Evolutionary conservation across 1,140 invertebrate genomes (phyloP).

Genomic region (Aleiodes sp.): DNA sequence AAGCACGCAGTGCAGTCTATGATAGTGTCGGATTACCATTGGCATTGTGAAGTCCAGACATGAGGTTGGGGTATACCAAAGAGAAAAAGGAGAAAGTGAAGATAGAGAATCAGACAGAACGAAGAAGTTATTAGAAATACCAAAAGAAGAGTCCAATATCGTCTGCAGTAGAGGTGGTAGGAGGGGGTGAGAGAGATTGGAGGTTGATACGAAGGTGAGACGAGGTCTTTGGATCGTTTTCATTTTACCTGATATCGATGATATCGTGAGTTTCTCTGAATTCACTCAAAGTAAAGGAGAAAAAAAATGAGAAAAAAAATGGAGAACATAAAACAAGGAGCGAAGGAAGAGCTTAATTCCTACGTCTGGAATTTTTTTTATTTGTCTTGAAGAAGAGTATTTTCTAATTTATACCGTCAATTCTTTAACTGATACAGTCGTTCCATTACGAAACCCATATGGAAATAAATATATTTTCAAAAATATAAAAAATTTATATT

Average conservation of each 20-base stretch:
- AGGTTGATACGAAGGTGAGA: slow-evolving; percentile 26
- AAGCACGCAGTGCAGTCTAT: slow-evolving; percentile 30
- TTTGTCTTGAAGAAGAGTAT: no score
- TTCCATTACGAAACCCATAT: no score
- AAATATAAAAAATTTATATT: no score
- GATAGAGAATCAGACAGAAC: slow-evolving; percentile 30
- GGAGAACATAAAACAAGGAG: no score
- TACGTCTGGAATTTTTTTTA: no score
- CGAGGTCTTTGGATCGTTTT: slow-evolving; percentile 28
- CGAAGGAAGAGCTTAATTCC: no score
- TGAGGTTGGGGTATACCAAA: slow-evolving; percentile 18
- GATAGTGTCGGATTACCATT: slow-evolving; percentile 54
- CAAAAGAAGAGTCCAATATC: slow-evolving; percentile 54
- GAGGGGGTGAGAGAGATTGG: no score
- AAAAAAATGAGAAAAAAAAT: background rate
- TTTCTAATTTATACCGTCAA: no score
- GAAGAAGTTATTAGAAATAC: slow-evolving; percentile 59
- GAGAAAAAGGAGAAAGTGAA: slow-evolving; percentile 26
- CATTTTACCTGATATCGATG: slow-evolving; percentile 17
- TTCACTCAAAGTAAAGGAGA: no score
- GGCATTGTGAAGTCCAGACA: slow-evolving; percentile 52
- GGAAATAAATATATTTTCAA: no score
- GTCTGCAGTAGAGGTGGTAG: slow-evolving; percentile 38
- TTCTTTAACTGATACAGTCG: no score
- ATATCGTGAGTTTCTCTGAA: background rate